Evolutionary conservation across 1,140 invertebrate genomes (phyloP), one percentile per base, ranked within the genome.

Genomic region (Aphaenogaster ashmeadi): DNA sequence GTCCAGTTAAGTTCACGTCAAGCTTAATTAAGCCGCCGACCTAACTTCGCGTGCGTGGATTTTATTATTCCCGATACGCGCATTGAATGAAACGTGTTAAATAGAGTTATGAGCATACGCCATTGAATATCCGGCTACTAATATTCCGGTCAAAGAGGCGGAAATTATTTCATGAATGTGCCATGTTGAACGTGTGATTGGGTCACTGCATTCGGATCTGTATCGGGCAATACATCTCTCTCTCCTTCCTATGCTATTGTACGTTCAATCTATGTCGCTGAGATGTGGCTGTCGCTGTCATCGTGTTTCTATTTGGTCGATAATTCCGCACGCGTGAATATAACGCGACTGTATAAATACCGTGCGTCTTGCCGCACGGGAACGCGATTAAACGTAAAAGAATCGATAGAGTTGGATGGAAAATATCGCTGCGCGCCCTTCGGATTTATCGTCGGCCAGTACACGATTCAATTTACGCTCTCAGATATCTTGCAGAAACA

Each of bases 381-480:
- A 4, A 3, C 18, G 33, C 47, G 0, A 81, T 81, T 81, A 71
- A 64, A 18, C 8, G 21, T 18, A 21, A 81, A 18, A 44, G 41
- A 38, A 15, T 9, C 38, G 66, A 58, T 36, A 36, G 18, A 66
- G 18, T n/a, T 62, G 47, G 64, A 67, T 15, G 11, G 13, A 54
- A 27, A 21, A 21, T 54, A 69, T 52, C 36, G 64, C 5, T 33
- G 27, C 44, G 50, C 47, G 92, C 88, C 54, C 89, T 89, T 87
- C 66, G 86, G 87, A 93, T 94, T 93, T 93, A 94, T 94, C 79
- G 86, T 69, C 56, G 75, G 85, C 66, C 89, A 90, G 85, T 92
- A 86, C 83, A 91, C 92, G 90, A 94, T 94, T 94, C 93, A 94
- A 94, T 95, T 95, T 93, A 94, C 92, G 92, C 91, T 92, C 92